A percentile compares a stretch with the other conserved stretches of the same genome.
Conservation (phyloP, 2,888 invertebrate species). For the Melinopterus prodromus region DNA sequence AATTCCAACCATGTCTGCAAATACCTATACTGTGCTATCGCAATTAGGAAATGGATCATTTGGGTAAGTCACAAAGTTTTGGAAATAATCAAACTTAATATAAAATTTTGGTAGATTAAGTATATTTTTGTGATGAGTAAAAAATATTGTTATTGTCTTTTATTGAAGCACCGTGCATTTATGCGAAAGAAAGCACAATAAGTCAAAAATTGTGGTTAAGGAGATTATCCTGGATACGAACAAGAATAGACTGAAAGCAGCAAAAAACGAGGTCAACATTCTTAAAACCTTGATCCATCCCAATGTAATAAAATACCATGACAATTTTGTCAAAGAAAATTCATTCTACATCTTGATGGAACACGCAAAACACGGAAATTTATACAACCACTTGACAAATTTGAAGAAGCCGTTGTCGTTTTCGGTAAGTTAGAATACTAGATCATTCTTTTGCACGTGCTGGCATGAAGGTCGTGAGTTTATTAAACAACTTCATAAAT, state of each 20-base stretch:
- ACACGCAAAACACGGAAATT: conserved; percentile 80
- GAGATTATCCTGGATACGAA: conserved; percentile 73
- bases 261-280: conserved; percentile 76
- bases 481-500: no score
- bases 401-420: conserved; percentile 9
- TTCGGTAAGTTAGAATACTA: background rate
- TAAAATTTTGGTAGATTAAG: conserved; percentile 21
- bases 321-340: conserved; percentile 71
- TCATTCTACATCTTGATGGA: conserved; percentile 84
- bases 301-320: conserved; percentile 77
- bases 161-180: conserved; percentile 63
- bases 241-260: conserved; percentile 65
- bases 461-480: no score
- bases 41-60: conserved; percentile 68
- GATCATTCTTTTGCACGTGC: conserved; percentile 48
- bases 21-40: conserved; percentile 54
- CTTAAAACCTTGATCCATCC: conserved; percentile 76
- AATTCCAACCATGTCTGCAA: conserved; percentile 22
- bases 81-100: conserved; percentile 12
- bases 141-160: conserved; percentile 41
- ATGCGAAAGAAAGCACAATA: conserved; percentile 65
- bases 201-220: conserved; percentile 73
- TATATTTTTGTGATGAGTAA: conserved; percentile 31
- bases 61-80: conserved; percentile 58
- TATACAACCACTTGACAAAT: conserved; percentile 66